phyloP scores from a whole-genome alignment of 1,140 invertebrate genomes.

The Platyscapa corneri region DNA sequence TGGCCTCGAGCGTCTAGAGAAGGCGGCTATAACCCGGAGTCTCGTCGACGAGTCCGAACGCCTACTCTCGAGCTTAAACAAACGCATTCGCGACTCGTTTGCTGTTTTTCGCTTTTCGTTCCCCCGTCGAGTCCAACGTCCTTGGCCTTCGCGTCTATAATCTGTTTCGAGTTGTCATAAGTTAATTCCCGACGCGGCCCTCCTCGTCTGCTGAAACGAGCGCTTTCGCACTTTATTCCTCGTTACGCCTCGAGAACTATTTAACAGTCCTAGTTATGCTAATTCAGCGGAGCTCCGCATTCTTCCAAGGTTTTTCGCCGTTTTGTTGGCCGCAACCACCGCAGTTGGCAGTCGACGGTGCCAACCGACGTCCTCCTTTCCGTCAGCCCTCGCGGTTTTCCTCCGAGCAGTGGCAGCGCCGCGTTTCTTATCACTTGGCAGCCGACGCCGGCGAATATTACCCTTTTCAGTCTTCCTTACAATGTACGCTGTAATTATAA shows the following conservation, averaged over 20 bases:
- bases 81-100: no score
- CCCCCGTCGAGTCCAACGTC: neutral
- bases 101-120: neutral
- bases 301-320: neutral
- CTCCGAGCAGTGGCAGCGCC: no score
- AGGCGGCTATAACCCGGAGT: neutral
- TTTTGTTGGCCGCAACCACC: neutral
- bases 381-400: no score
- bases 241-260: neutral
- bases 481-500: neutral
- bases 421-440: neutral
- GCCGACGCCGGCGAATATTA: neutral
- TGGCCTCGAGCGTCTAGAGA: neutral
- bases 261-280: neutral
- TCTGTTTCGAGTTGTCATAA: neutral
- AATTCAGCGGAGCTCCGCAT: neutral
- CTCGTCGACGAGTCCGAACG: neutral
- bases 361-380: constrained; percentile 11
- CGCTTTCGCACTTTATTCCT: neutral
- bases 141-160: neutral
- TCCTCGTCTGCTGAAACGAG: neutral
- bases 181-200: neutral
- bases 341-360: neutral
- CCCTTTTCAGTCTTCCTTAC: neutral
- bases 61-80: neutral